Conservation (phyloP, 1,140 invertebrate genomes). For the Pentalonia nigronervosa region DNA sequence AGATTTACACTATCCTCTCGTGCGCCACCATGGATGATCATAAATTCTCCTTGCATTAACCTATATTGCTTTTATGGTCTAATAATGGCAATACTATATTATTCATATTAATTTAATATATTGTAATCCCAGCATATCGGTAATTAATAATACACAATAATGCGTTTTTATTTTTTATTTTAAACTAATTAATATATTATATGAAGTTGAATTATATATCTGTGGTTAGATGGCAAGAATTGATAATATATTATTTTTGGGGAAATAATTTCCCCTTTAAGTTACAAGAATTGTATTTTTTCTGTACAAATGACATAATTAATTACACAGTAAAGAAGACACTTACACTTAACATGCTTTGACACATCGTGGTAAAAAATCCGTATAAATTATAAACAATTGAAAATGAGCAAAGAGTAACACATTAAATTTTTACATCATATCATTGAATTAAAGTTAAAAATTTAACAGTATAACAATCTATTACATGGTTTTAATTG, state of each 20-base stretch:
- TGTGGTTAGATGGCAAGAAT: too few species aligned
- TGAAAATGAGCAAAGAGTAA: not conserved
- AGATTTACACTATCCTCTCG: not conserved
- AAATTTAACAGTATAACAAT: too few species aligned
- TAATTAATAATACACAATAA: not conserved
- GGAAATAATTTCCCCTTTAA: too few species aligned
- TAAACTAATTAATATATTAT: not conserved
- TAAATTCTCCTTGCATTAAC: constrained; percentile 18
- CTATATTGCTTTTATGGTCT: not conserved
- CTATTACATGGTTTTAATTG: not conserved
- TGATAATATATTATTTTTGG: too few species aligned
- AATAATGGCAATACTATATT: not conserved
- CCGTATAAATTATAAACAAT: too few species aligned
- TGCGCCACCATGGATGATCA: not conserved
- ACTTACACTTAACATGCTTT: too few species aligned
- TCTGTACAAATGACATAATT: too few species aligned
- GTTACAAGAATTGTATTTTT: too few species aligned
- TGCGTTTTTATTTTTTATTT: not conserved
- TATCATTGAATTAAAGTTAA: too few species aligned
- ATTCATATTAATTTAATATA: not conserved
- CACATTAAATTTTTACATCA: not conserved
- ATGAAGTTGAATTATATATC: not conserved
- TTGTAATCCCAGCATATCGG: not conserved
- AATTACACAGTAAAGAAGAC: too few species aligned
- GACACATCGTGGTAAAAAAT: too few species aligned